Conservation (phyloP, 2,797 vertebrate species). For the Fistularia commersonii region DNA sequence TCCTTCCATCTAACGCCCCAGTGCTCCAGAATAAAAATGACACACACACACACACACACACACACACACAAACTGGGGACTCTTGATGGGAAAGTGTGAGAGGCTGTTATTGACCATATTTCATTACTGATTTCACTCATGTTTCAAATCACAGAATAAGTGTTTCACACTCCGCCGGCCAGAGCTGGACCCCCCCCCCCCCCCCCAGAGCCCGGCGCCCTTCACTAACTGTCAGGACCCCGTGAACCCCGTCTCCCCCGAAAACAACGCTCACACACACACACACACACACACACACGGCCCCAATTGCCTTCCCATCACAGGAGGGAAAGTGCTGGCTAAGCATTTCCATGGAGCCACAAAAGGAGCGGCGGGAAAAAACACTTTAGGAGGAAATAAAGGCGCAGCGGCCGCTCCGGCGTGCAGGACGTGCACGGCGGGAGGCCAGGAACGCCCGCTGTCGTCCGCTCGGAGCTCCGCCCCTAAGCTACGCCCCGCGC, state of each 20-base stretch:
- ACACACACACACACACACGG: slow-evolving; percentile 24
- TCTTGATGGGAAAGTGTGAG: slow-evolving; percentile 73
- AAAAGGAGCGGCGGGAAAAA: slow-evolving; percentile 69
- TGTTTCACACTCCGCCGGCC: slow-evolving; percentile 80
- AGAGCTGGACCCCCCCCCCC: slow-evolving; percentile 56
- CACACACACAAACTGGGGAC: slow-evolving; percentile 36
- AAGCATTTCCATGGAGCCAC: slow-evolving; percentile 76
- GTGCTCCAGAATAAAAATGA: slow-evolving; percentile 80
- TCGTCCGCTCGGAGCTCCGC: slow-evolving; percentile 47
- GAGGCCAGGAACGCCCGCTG: slow-evolving; percentile 48
- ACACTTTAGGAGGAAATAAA: slow-evolving; percentile 65
- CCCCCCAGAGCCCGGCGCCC: slow-evolving; percentile 53
- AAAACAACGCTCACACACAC: slow-evolving; percentile 5
- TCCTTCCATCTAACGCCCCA: slow-evolving; percentile 62
- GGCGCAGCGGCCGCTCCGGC: slow-evolving; percentile 41
- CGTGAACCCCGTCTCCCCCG: slow-evolving; percentile 17
- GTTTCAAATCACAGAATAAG: slow-evolving; percentile 85
- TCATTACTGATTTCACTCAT: slow-evolving; percentile 86
- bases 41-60: slow-evolving; percentile 68
- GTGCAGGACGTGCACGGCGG: too few relatives aligned
- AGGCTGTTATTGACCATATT: slow-evolving; percentile 80
- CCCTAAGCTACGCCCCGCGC: too few relatives aligned
- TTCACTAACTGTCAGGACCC: slow-evolving; percentile 65
- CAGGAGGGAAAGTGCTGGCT: slow-evolving; percentile 75
- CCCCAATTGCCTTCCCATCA: slow-evolving; percentile 55